These are phyloP conservation scores for Pseudoatta argentina DNA, from an alignment of 1,140 invertebrate genomes.

Conservation along the genomic window DNA sequence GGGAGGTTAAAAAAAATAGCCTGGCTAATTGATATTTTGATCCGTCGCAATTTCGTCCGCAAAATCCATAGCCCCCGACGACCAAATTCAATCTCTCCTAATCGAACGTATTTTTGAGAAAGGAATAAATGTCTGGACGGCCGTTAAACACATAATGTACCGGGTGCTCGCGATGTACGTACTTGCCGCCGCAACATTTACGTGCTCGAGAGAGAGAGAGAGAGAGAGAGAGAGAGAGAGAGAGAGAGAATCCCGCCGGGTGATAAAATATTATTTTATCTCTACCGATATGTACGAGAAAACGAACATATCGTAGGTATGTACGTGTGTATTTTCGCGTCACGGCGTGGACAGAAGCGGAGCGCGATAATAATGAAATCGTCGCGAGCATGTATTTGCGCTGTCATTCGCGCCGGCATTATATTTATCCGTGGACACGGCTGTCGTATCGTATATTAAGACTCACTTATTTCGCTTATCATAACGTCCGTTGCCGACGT, in stretches of 20 bases:
- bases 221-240: not conserved
- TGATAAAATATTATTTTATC: slow-evolving; percentile 54
- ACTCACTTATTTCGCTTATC: slow-evolving; percentile 78
- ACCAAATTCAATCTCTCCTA: slow-evolving; percentile 71
- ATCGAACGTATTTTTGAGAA: slow-evolving; percentile 70
- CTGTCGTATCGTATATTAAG: slow-evolving; percentile 77
- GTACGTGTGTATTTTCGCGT: slow-evolving; percentile 41
- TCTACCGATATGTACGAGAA: slow-evolving; percentile 7
- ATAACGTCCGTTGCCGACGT: slow-evolving; percentile 73
- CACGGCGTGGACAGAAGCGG: slow-evolving; percentile 45
- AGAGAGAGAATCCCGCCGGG: slow-evolving; percentile 19
- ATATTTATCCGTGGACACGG: slow-evolving; percentile 63
- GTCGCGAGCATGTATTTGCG: slow-evolving; percentile 63
- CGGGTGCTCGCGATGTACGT: slow-evolving; percentile 3
- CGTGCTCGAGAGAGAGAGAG: not conserved
- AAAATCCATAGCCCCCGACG: slow-evolving; percentile 58
- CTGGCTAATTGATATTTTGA: slow-evolving; percentile 74
- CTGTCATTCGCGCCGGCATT: slow-evolving; percentile 61
- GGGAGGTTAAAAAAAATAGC: slow-evolving; percentile 47
- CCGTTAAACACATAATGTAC: slow-evolving; percentile 55
- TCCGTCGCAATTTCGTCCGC: slow-evolving; percentile 54
- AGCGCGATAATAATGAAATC: slow-evolving; percentile 57
- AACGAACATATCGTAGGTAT: not conserved
- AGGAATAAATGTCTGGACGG: slow-evolving; percentile 72
- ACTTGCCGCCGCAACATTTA: slow-evolving; percentile 14